phyloP scores from a whole-genome alignment of 2,888 invertebrate species.

The Subacronicta megacephala region DNA sequence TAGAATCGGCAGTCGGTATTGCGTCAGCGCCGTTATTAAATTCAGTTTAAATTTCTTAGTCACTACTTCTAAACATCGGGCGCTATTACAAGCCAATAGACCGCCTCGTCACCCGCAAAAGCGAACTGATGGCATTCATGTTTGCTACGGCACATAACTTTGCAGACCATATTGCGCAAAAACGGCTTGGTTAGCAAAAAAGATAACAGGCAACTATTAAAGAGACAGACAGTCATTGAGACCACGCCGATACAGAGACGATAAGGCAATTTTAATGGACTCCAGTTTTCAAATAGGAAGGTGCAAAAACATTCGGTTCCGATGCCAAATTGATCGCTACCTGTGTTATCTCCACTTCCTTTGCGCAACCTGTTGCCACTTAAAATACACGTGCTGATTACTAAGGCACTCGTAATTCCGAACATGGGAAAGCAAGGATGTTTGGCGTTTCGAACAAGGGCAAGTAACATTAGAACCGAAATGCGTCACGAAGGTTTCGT shows the following conservation, averaged over 20 bases:
- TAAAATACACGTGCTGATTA: constrained; percentile 41
- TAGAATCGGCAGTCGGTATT: constrained; percentile 16
- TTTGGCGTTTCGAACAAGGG: constrained; percentile 33
- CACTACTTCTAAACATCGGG: constrained; percentile 22
- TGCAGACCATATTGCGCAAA: constrained; percentile 18
- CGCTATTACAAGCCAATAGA: constrained; percentile 18
- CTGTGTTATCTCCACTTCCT: constrained; percentile 33
- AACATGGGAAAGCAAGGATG: constrained; percentile 48
- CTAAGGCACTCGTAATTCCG: constrained; percentile 31
- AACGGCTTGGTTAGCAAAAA: constrained; percentile 20
- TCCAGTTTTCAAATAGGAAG: constrained; percentile 19
- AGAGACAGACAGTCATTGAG: constrained; percentile 22
- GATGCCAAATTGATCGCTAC: constrained; percentile 34
- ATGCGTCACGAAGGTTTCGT: constrained; percentile 38
- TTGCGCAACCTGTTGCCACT: constrained; percentile 29
- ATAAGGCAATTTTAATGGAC: constrained; percentile 13
- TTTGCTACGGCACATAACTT: constrained; percentile 15
- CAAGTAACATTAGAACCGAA: constrained; percentile 32
- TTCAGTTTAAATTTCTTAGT: constrained; percentile 15
- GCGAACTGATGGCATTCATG: constrained; percentile 21
- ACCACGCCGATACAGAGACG: constrained; percentile 9
- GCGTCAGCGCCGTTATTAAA: constrained; percentile 16
- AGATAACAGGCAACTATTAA: constrained; percentile 27
- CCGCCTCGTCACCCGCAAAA: background rate
- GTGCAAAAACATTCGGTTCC: constrained; percentile 24